These are phyloP conservation scores for Notechis scutatus DNA, from an alignment of 2,113 vertebrate genomes.

Conservation along the genomic window DNA sequence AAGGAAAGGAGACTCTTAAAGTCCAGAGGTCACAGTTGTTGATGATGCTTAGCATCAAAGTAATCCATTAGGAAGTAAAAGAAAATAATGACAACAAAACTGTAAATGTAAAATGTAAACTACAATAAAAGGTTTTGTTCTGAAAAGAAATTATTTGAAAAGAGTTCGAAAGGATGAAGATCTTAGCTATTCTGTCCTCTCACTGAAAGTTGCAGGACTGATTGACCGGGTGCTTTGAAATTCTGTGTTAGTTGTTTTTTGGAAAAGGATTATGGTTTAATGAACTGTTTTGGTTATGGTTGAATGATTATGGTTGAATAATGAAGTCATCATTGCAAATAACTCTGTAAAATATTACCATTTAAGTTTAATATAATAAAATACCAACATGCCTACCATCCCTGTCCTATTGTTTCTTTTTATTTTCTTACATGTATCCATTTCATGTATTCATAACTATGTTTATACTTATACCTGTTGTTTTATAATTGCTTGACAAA, in stretches of 20 bases:
- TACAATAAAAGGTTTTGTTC: conserved; percentile 6
- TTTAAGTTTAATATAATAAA: neutral
- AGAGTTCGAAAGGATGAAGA: neutral
- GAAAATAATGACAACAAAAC: neutral
- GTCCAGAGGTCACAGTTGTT: neutral
- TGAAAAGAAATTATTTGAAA: conserved; percentile 5
- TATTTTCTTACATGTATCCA: too few species aligned
- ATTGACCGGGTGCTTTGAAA: conserved; percentile 4
- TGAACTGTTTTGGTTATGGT: neutral
- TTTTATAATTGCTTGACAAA: too few species aligned
- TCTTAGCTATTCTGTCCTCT: neutral
- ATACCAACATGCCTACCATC: too few species aligned
- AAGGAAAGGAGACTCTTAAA: neutral
- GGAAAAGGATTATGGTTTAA: neutral
- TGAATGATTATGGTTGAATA: neutral
- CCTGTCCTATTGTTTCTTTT: too few species aligned
- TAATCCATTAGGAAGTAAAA: neutral
- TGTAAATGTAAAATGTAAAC: neutral
- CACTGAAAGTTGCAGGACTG: neutral
- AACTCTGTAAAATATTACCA: neutral
- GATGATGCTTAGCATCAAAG: conserved; percentile 2
- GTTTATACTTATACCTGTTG: too few species aligned
- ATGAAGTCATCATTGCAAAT: neutral
- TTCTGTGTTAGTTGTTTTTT: neutral
- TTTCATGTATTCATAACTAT: too few species aligned